phyloP scores from a whole-genome alignment of 2,888 invertebrate species.

The Endomychus coccineus region DNA sequence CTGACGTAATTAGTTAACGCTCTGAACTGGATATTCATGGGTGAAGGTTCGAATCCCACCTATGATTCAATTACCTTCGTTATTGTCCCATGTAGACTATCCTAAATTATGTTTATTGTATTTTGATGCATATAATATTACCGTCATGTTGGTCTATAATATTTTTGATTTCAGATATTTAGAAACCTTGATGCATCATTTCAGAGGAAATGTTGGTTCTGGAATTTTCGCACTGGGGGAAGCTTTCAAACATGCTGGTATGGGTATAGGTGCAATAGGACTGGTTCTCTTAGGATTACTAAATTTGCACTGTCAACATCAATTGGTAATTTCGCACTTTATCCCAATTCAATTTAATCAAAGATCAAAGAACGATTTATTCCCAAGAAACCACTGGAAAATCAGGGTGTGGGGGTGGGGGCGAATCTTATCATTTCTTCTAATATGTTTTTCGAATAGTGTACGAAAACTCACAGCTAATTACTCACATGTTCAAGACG shows the following conservation, averaged over 20 bases:
- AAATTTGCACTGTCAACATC: slow-evolving; percentile 81
- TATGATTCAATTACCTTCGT: too few relatives aligned
- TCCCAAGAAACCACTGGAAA: slow-evolving; percentile 3
- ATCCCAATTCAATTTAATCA: background rate
- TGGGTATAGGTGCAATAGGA: slow-evolving; percentile 68
- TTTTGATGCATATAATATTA: background rate
- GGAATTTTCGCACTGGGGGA: slow-evolving; percentile 89
- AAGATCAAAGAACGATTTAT: slow-evolving; percentile 3
- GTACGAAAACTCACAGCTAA: too few relatives aligned
- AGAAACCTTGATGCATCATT: slow-evolving; percentile 78
- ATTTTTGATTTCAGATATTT: slow-evolving; percentile 52
- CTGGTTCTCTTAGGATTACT: slow-evolving; percentile 69
- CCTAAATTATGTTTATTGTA: too few relatives aligned
- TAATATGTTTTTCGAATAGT: too few relatives aligned
- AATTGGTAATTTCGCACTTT: slow-evolving; percentile 61
- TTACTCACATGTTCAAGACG: too few relatives aligned
- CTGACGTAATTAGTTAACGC: too few relatives aligned
- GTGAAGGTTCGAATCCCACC: too few relatives aligned
- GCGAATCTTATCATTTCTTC: slow-evolving; percentile 11
- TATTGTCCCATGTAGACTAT: too few relatives aligned
- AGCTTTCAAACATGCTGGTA: slow-evolving; percentile 81
- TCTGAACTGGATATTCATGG: too few relatives aligned
- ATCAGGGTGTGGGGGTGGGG: slow-evolving; percentile 8
- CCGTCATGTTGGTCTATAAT: background rate
- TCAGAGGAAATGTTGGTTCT: slow-evolving; percentile 88